Base-by-base conservation (phyloP, 2,888 invertebrate genomes). In the Catocala sponsa region DNA sequence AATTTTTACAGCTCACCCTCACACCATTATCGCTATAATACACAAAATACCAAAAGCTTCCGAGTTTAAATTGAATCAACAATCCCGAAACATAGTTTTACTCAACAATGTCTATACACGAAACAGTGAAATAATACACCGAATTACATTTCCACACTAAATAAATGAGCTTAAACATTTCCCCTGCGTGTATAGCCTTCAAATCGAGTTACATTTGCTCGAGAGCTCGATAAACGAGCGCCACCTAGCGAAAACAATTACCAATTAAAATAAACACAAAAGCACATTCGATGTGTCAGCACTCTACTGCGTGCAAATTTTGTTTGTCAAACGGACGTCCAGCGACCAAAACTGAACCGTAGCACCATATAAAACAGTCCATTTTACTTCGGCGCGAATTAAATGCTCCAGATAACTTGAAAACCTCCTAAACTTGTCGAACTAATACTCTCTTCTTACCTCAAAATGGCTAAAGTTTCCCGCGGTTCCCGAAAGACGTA, bases 371-470 rank as follows among this genome's bases (percentile, higher is more conserved):
- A 6, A 50, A 69, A 77, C 50, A 70, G 80, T 65, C 42, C 55
- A 74, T 65, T 78, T 81, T 82, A 57, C 63, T 65, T 58, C 49
- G 63, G 51, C 57, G 55, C 13, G 59, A 70, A 65, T 76, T 79
- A 77, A 85, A 83, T 78, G 74, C 73, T 76, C 73, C 63, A 87
- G 87, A 90, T 90, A 87, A 87, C 87, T 87, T 80, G 85, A 86
- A 87, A 87, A 89, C 86, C 86, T 81, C 83, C 90, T 84, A 87
- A 88, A 90, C 87, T 91, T 91, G 90, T 91, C 89, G 88, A 91
- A 91, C 91, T 91, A 91, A 91, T 91, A 90, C 86, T 80, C 90
- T 86, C 88, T 90, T 88, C 89, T 86, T 88, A 87, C 91, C 90
- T 88, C 89, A 85, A 90, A 91, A 91, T 89, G 89, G 90, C 82